phyloP scores from a whole-genome alignment of 2,797 vertebrate genomes.

The Acrocephalus scirpaceus region DNA sequence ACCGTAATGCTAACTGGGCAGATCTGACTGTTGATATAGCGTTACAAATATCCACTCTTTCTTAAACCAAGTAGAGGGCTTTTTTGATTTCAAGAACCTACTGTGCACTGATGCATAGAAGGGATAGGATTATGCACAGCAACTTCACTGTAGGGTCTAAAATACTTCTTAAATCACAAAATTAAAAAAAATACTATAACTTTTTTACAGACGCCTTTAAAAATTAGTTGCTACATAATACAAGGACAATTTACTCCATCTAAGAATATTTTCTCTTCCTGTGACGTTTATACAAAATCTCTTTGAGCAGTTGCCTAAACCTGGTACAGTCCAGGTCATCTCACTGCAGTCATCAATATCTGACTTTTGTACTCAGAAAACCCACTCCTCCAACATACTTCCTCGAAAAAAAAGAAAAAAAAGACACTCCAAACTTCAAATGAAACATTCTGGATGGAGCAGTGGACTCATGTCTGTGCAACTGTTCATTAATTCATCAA shows the following conservation, averaged over 20 bases:
- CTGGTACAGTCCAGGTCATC: background rate
- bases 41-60: background rate
- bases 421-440: background rate
- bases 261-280: background rate
- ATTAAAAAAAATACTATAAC: background rate
- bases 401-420: background rate
- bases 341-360: background rate
- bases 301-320: background rate
- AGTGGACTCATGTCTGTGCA: background rate
- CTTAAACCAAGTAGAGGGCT: background rate
- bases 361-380: background rate
- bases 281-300: background rate
- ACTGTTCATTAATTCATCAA: background rate
- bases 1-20: constrained; percentile 49
- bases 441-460: background rate
- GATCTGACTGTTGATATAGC: background rate
- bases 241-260: background rate
- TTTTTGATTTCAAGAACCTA: background rate
- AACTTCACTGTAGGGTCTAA: background rate
- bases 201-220: background rate
- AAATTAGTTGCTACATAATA: background rate
- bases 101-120: background rate
- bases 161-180: background rate
- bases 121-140: background rate
- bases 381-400: fast-evolving